Conservation (phyloP, 37 sponge, comb jelly and placozoan genomes). For the Eunapius fragilis region DNA sequence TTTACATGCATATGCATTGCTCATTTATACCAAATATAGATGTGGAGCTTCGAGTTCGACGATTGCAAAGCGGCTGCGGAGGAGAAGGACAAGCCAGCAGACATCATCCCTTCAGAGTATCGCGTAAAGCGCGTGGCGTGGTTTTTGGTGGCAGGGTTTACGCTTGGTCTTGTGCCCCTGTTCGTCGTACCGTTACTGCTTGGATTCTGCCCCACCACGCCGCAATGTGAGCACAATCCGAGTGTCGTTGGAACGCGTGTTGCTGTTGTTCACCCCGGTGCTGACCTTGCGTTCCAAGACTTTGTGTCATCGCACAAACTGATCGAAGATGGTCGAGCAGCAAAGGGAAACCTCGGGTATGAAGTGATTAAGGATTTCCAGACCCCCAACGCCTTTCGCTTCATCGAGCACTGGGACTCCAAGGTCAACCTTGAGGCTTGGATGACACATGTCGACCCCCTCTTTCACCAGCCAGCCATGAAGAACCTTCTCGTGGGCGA, state of each 20-base stretch:
- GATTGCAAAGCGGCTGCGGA: not conserved
- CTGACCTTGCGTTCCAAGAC: not conserved
- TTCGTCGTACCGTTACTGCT: not conserved
- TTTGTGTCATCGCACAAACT: not conserved
- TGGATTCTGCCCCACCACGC: not conserved
- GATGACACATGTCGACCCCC: not conserved
- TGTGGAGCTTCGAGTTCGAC: not conserved
- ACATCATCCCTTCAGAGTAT: conserved; percentile 4
- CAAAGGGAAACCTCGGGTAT: not conserved
- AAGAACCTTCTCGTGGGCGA: not conserved
- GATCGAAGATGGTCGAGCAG: not conserved
- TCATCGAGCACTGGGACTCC: not conserved
- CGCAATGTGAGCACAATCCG: not conserved
- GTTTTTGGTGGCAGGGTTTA: not conserved
- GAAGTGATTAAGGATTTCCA: not conserved
- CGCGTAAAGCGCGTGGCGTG: not conserved
- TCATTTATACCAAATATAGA: not conserved
- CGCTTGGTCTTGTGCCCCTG: not conserved
- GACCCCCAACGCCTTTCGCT: not conserved
- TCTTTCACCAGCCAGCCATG: not conserved
- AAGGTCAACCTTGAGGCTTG: not conserved
- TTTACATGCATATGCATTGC: too few relatives aligned
- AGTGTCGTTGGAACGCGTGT: not conserved
- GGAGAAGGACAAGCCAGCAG: conserved; percentile 13
- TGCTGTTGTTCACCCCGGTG: not conserved